Evolutionary conservation across 2,113 vertebrate species (phyloP).

Genomic region (Junco hyemalis): DNA sequence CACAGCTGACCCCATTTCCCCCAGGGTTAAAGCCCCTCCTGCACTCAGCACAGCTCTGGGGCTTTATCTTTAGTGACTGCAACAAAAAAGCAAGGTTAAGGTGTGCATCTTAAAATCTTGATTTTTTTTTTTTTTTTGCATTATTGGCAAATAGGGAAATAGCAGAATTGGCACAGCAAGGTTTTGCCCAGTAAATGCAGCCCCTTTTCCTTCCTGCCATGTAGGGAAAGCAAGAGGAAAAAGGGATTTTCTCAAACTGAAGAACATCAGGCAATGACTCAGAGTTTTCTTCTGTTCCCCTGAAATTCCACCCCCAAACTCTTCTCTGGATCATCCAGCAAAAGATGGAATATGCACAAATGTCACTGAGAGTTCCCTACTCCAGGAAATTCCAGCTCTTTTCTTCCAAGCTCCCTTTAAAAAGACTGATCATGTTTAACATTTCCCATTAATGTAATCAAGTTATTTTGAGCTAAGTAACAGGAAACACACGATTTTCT

Average conservation of each 20-base stretch:
- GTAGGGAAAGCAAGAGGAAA: not conserved
- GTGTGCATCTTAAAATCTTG: not conserved
- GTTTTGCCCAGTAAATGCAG: not conserved
- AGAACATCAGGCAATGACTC: not conserved
- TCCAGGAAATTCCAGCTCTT: not conserved
- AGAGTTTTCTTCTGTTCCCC: not conserved
- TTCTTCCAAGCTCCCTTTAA: not conserved
- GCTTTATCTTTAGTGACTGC: not conserved
- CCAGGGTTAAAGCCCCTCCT: not conserved
- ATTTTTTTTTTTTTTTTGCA: not conserved
- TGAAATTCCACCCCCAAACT: not conserved
- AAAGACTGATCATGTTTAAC: not conserved
- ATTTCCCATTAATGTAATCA: not conserved
- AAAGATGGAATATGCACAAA: not conserved
- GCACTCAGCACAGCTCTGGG: not conserved
- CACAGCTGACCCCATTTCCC: not conserved
- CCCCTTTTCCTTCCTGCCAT: not conserved
- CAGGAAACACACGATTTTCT: not conserved
- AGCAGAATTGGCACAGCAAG: not conserved
- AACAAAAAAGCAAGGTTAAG: not conserved
- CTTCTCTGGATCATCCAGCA: not conserved
- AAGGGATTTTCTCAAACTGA: not conserved
- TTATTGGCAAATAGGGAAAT: fast-evolving
- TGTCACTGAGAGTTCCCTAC: not conserved
- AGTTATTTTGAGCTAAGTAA: not conserved